Percentiles rank a stretch among this genome's conserved stretches.
phyloP scores from a whole-genome alignment of 2,797 vertebrate genomes.

The Sparidentex hasta region DNA sequence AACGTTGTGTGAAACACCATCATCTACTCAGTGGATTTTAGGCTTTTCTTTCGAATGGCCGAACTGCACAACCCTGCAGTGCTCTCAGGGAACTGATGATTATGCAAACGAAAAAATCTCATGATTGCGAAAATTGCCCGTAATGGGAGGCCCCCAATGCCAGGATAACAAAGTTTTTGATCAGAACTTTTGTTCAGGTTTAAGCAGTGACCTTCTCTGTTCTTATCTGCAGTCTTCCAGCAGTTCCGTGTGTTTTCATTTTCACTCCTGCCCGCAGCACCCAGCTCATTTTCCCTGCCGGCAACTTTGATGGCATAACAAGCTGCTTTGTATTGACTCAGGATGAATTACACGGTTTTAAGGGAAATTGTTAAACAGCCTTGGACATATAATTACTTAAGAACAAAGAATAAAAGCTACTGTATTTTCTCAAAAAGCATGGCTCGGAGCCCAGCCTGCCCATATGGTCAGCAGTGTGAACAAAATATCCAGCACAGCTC shows the following conservation, averaged over 20 bases:
- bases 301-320: slow-evolving; percentile 23
- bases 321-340: slow-evolving; percentile 48
- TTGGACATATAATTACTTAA: slow-evolving; percentile 42
- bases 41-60: slow-evolving; percentile 16
- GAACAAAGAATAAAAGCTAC: slow-evolving; percentile 7
- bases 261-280: slow-evolving; percentile 2
- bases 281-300: slow-evolving; percentile 19
- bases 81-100: slow-evolving; percentile 29
- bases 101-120: slow-evolving; percentile 40
- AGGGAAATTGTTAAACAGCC: slow-evolving; percentile 37
- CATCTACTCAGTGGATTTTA: not conserved
- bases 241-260: slow-evolving; percentile 34
- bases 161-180: slow-evolving; percentile 23
- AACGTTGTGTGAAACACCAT: not conserved
- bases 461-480: slow-evolving; percentile 21
- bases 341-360: slow-evolving; percentile 38
- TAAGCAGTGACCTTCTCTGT: slow-evolving; percentile 28
- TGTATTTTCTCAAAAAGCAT: slow-evolving; percentile 21
- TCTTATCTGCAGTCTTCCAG: slow-evolving; percentile 46
- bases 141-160: not conserved
- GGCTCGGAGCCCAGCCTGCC: slow-evolving; percentile 9
- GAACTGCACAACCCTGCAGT: slow-evolving; percentile 4
- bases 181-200: slow-evolving; percentile 30
- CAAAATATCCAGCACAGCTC: slow-evolving; percentile 17
- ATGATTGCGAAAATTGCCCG: slow-evolving; percentile 18